phyloP scores from a whole-genome alignment of 2,113 vertebrate genomes.

The Macaca fascicularis region DNA sequence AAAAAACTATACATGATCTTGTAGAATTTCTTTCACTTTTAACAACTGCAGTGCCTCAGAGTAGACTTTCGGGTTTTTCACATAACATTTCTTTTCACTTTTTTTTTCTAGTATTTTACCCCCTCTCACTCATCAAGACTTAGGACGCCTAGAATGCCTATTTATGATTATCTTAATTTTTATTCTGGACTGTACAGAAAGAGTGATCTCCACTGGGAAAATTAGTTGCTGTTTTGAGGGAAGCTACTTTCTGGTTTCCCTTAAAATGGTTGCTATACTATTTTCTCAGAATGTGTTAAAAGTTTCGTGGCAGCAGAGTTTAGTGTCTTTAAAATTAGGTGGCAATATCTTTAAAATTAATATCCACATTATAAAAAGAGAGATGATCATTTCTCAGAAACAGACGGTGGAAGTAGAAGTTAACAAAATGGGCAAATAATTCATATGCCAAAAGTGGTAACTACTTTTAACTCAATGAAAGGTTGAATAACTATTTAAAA shows the following conservation, averaged over 20 bases:
- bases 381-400: neutral
- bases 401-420: constrained; percentile 11
- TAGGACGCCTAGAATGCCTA: neutral
- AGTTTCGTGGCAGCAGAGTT: neutral
- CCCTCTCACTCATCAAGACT: neutral
- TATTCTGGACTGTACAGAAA: neutral
- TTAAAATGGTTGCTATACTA: neutral
- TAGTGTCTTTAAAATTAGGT: neutral
- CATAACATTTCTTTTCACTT: neutral
- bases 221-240: neutral
- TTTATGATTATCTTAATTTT: constrained; percentile 9
- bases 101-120: neutral
- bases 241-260: neutral
- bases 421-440: neutral
- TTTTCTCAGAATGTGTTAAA: neutral
- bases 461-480: neutral
- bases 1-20: neutral
- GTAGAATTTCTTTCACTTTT: neutral
- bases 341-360: neutral
- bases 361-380: neutral
- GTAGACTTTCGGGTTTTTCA: neutral
- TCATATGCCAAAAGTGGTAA: neutral
- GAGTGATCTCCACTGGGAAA: constrained; percentile 18
- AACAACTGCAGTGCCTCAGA: neutral
- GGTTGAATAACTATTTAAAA: neutral